phyloP scores from a whole-genome alignment of 2,113 vertebrate genomes.

The Sus scrofa region DNA sequence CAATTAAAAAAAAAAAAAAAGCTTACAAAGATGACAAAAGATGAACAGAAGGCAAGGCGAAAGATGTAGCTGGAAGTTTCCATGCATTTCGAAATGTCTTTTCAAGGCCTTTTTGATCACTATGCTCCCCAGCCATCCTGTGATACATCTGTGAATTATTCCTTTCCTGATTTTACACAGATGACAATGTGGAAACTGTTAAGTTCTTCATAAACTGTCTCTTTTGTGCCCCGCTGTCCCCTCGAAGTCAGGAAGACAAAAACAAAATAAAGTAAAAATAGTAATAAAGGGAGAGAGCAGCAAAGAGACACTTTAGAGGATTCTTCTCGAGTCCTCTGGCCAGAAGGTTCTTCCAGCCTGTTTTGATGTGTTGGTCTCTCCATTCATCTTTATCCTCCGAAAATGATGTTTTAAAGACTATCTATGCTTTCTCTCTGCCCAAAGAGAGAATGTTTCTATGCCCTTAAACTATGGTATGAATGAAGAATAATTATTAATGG shows the following conservation, averaged over 20 bases:
- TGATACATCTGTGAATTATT: constrained; percentile 81
- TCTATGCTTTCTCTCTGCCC: neutral
- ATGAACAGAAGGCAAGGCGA: constrained; percentile 51
- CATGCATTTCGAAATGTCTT: constrained; percentile 27
- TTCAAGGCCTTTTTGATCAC: constrained; percentile 27
- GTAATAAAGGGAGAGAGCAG: neutral
- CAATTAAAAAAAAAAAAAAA: neutral
- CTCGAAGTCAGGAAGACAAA: constrained; percentile 61
- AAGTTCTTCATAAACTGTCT: constrained; percentile 48
- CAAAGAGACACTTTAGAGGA: neutral
- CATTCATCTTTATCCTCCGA: neutral
- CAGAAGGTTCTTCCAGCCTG: neutral
- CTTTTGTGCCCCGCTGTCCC: neutral
- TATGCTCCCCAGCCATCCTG: constrained; percentile 72
- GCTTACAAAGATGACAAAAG: neutral
- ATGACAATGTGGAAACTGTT: constrained; percentile 66
- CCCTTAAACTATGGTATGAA: neutral
- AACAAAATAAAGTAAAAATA: constrained; percentile 54
- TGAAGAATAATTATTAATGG: neutral
- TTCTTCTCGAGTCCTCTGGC: neutral
- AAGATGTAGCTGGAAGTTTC: constrained; percentile 44
- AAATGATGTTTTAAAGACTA: neutral
- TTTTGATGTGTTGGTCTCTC: neutral
- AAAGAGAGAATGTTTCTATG: neutral
- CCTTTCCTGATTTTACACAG: constrained; percentile 56